Evolutionary conservation across 2,888 invertebrate species (phyloP), one percentile per base, ranked within the genome.

Genomic region (Archips crataeganus): DNA sequence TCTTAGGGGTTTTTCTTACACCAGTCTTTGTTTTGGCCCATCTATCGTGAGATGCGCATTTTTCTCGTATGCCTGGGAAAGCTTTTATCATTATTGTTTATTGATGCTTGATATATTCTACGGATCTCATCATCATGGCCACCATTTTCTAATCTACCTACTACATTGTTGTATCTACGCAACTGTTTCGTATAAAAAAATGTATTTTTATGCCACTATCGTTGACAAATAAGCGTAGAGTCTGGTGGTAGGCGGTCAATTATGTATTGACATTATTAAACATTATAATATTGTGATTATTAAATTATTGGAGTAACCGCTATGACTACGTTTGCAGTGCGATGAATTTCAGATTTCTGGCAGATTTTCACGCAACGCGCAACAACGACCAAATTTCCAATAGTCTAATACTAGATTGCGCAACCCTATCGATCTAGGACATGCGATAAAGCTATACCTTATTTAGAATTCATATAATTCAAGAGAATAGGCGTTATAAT

Each of bases 41-140:
- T 63, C 78, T 78, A 77, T 63, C 77, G 82, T 82, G 82, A 84
- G 82, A 83, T 81, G 80, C 77, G 78, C 77, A 79, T 85, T 86
- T 83, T 85, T 82, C 85, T 83, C 82, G 82, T 82, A 87, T 70
- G 84, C 85, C 80, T 89, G 87, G 80, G 86, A 88, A 89, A 84
- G 82, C 87, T 88, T 84, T 84, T 85, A 84, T 84, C 81, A 82
- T 74, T 87, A 88, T 88, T 87, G 84, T 85, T 80, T 82, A 85
- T 82, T 80, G 82, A 81, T 81, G 69, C 54, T 54, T 75, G 49
- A 71, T 68, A 71, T 67, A 61, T 61, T 51, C 2, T 71, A 42
- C 54, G 47, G 63, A n/a, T 64, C 42, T 60, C 51, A 51, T 74
- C 60, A 57, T 59, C 69, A 70, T 65, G 65, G 74, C 63, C 69